Evolutionary conservation across 2,888 invertebrate genomes (phyloP).

Genomic region (Noctua comes): DNA sequence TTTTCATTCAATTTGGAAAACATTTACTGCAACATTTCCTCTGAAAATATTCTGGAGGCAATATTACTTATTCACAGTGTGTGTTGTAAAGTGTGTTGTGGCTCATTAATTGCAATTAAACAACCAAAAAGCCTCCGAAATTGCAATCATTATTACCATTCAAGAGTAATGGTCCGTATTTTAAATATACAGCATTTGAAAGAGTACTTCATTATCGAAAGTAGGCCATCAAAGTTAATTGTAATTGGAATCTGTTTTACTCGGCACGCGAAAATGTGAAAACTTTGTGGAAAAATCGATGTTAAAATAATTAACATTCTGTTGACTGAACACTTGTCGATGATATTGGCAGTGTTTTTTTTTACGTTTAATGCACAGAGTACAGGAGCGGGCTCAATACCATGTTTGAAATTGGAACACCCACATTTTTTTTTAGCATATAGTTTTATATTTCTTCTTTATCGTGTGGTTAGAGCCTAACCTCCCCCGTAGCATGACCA

Average conservation of each 20-base stretch:
- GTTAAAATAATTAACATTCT: not conserved
- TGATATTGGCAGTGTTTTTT: not conserved
- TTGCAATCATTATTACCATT: constrained; percentile 13
- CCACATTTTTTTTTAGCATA: not conserved
- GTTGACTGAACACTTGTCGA: not conserved
- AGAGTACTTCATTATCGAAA: constrained; percentile 7
- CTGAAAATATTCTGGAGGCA: not conserved
- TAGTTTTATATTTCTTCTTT: too few relatives aligned
- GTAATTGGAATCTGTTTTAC: not conserved
- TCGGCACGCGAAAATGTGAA: not conserved
- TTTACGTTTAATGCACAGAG: not conserved
- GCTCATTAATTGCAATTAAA: constrained; percentile 7
- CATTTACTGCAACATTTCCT: not conserved
- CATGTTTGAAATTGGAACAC: constrained; percentile 1
- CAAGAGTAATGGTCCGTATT: not conserved
- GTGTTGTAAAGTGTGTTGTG: not conserved
- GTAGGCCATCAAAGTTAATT: not conserved
- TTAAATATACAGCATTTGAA: not conserved
- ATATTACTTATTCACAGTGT: not conserved
- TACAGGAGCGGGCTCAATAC: not conserved
- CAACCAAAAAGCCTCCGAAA: not conserved
- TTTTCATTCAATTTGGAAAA: not conserved
- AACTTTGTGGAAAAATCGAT: not conserved
- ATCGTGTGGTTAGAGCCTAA: too few relatives aligned
- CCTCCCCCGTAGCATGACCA: too few relatives aligned